Percentiles rank a stretch among this genome's conserved stretches.
Evolutionary conservation across 1,140 invertebrate species (phyloP).

Genomic region (Mercenaria mercenaria): DNA sequence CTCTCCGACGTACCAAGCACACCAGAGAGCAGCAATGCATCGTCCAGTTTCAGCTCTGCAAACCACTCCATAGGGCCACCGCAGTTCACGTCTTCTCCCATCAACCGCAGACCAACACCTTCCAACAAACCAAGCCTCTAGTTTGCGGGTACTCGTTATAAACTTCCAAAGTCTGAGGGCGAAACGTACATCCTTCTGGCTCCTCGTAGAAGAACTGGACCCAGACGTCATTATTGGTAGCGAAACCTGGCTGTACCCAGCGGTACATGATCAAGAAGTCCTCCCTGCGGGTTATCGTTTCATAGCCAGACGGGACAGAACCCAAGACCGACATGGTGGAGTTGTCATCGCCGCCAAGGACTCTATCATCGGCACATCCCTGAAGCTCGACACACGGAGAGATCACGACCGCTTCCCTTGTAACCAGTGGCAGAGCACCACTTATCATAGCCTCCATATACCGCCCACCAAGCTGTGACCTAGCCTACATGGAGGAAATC

Average conservation of each 20-base stretch:
- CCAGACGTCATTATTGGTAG: constrained; percentile 18
- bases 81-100: not conserved
- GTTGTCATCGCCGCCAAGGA: not conserved
- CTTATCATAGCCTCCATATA: not conserved
- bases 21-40: not conserved
- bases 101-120: not conserved
- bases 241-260: constrained; percentile 5
- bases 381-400: not conserved
- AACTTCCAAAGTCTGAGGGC: constrained; percentile 35
- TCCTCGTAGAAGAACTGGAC: not conserved
- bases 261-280: not conserved
- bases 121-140: not conserved
- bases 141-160: not conserved
- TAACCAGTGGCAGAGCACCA: not conserved
- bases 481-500: not conserved
- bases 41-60: not conserved
- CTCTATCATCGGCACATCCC: not conserved
- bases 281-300: not conserved
- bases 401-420: not conserved
- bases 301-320: not conserved
- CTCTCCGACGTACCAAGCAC: not conserved
- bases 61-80: not conserved
- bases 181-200: not conserved
- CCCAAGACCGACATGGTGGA: not conserved
- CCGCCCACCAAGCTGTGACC: constrained; percentile 8